phyloP scores from a whole-genome alignment of 2,888 invertebrate genomes.

The Brachypterus glaber region DNA sequence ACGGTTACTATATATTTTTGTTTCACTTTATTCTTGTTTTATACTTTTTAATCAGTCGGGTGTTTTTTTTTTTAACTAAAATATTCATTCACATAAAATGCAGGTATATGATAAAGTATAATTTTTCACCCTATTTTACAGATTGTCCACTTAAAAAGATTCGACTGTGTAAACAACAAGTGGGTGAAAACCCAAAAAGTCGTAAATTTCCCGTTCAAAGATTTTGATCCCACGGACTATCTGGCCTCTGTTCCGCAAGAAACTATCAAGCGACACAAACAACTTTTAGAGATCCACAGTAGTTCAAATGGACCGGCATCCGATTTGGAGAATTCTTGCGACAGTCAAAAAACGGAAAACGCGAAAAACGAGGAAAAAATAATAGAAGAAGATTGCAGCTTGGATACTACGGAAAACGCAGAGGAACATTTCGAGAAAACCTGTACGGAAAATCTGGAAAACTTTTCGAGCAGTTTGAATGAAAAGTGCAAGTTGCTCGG shows the following conservation, averaged over 20 bases:
- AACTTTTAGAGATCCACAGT: constrained; percentile 43
- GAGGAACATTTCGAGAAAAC: too few relatives aligned
- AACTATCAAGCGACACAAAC: constrained; percentile 59
- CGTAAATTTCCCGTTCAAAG: constrained; percentile 76
- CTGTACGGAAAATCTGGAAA: too few relatives aligned
- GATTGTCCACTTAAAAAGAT: constrained; percentile 88
- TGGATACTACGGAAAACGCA: not conserved
- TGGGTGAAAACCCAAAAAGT: constrained; percentile 94
- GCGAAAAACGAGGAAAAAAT: constrained; percentile 23
- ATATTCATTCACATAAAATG: too few relatives aligned
- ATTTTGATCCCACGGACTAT: constrained; percentile 82
- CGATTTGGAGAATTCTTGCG: constrained; percentile 24
- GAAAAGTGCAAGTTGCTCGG: constrained; percentile 18
- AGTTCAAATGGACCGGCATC: constrained; percentile 18
- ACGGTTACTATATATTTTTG: not conserved
- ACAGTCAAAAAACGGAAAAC: constrained; percentile 19
- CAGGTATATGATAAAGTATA: not conserved
- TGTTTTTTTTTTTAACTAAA: too few relatives aligned
- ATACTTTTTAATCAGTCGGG: too few relatives aligned
- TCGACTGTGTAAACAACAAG: constrained; percentile 80
- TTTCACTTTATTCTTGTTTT: constrained; percentile 3
- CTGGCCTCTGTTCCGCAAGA: constrained; percentile 73
- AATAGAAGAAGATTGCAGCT: constrained; percentile 21
- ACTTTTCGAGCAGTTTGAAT: too few relatives aligned
- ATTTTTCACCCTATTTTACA: too few relatives aligned